Percentiles rank a stretch among this genome's conserved stretches.
Evolutionary conservation across 2,113 vertebrate genomes (phyloP).

Genomic region (Protomyctophum bolini): DNA sequence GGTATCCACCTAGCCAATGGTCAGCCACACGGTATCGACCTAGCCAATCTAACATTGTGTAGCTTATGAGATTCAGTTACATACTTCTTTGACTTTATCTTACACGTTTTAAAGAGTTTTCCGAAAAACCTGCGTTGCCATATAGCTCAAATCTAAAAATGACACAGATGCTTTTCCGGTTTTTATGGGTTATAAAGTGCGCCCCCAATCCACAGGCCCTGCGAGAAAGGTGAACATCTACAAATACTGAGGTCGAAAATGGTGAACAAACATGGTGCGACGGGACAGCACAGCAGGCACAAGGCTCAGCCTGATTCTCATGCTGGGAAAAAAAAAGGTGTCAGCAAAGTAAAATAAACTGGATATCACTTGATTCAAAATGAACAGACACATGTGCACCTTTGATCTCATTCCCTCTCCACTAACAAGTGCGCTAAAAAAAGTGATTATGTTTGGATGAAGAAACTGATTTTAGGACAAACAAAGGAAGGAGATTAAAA

Average conservation of each 20-base stretch:
- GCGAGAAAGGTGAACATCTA: not conserved
- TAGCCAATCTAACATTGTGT: too few species aligned
- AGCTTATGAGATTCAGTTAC: too few species aligned
- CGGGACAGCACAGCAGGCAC: conserved; percentile 48
- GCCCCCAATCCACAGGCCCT: conserved; percentile 6
- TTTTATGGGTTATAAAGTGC: too few species aligned
- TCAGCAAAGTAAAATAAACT: conserved; percentile 44
- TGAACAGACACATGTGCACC: conserved; percentile 61
- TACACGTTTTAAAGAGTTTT: too few species aligned
- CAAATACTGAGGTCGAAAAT: conserved; percentile 45
- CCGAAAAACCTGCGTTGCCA: too few species aligned
- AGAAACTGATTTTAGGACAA: conserved; percentile 74
- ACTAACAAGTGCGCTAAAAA: conserved; percentile 54
- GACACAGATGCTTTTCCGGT: too few species aligned
- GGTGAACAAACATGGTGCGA: conserved; percentile 48
- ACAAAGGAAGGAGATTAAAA: conserved; percentile 74
- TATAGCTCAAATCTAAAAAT: too few species aligned
- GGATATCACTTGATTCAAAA: conserved; percentile 52
- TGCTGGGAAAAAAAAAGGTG: conserved; percentile 45
- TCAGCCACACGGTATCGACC: too few species aligned
- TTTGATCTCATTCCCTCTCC: conserved; percentile 41
- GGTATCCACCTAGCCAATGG: too few species aligned
- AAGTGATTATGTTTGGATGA: conserved; percentile 74
- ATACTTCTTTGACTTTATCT: too few species aligned
- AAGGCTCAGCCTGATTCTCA: conserved; percentile 60